Conservation (phyloP, 2,888 invertebrate species). For the Agrotis puta region DNA sequence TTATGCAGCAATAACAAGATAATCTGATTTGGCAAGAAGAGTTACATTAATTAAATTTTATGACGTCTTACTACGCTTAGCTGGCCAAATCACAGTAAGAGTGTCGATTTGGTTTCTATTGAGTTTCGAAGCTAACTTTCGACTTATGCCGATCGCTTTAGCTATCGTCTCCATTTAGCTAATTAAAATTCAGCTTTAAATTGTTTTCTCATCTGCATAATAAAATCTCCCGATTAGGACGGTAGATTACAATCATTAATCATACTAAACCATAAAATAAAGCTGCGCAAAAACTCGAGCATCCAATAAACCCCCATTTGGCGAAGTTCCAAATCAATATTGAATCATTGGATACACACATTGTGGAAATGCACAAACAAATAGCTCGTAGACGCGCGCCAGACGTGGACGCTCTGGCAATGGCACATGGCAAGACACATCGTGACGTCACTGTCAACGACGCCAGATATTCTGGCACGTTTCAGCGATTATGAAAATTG, state of each 20-base stretch:
- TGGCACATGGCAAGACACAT: conserved; percentile 63
- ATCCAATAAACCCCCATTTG: conserved; percentile 61
- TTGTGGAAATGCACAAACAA: conserved; percentile 73
- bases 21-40: conserved; percentile 31
- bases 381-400: conserved; percentile 76
- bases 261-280: conserved; percentile 22
- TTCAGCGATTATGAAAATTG: conserved; percentile 39
- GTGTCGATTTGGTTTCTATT: not conserved
- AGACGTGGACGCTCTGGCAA: conserved; percentile 74
- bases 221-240: not conserved
- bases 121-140: not conserved
- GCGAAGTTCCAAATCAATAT: conserved; percentile 64
- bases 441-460: conserved; percentile 66
- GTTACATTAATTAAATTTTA: conserved; percentile 11
- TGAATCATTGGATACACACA: conserved; percentile 65
- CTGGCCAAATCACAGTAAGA: conserved; percentile 15
- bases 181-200: not conserved
- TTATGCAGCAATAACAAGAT: conserved; percentile 4
- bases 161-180: too few species aligned
- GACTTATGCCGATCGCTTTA: not conserved
- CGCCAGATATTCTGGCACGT: conserved; percentile 59
- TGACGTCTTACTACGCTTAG: not conserved
- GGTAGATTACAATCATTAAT: conserved; percentile 14
- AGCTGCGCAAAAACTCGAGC: conserved; percentile 60
- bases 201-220: not conserved